Conservation (phyloP, 2,113 vertebrate genomes). For the Enhydra lutris region DNA sequence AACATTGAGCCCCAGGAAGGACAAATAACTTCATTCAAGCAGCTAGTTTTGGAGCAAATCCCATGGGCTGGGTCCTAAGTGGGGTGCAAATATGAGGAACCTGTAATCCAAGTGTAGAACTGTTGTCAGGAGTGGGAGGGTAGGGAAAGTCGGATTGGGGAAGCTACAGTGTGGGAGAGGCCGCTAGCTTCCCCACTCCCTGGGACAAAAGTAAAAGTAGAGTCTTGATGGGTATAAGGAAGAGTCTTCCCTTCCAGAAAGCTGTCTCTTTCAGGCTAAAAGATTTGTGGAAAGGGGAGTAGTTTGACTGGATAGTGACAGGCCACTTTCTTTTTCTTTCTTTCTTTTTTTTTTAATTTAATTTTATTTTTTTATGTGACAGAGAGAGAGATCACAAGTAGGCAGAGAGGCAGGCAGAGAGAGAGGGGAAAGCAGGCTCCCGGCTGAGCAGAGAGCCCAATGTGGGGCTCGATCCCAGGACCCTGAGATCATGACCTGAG, state of each 20-base stretch:
- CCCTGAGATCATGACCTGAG: no score
- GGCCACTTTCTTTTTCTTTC: neutral
- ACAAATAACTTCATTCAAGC: constrained; percentile 34
- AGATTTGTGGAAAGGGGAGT: neutral
- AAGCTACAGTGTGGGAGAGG: neutral
- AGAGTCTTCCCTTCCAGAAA: neutral
- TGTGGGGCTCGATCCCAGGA: no score
- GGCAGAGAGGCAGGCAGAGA: no score
- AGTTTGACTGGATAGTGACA: neutral
- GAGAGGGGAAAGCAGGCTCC: no score
- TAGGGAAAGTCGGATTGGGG: neutral
- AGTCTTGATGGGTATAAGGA: neutral
- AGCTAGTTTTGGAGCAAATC: constrained; percentile 19
- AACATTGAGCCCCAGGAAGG: constrained; percentile 32
- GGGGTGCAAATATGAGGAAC: neutral
- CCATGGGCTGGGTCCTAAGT: neutral
- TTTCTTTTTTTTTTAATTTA: no score
- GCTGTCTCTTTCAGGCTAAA: neutral
- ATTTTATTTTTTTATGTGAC: no score
- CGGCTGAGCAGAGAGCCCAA: no score
- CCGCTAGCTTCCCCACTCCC: neutral
- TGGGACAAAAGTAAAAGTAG: neutral
- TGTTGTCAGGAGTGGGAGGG: neutral
- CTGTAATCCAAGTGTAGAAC: neutral
- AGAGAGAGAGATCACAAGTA: no score